Evolutionary conservation across 2,888 invertebrate genomes (phyloP), one percentile per base, ranked within the genome.

Genomic region (Erebia palarica): DNA sequence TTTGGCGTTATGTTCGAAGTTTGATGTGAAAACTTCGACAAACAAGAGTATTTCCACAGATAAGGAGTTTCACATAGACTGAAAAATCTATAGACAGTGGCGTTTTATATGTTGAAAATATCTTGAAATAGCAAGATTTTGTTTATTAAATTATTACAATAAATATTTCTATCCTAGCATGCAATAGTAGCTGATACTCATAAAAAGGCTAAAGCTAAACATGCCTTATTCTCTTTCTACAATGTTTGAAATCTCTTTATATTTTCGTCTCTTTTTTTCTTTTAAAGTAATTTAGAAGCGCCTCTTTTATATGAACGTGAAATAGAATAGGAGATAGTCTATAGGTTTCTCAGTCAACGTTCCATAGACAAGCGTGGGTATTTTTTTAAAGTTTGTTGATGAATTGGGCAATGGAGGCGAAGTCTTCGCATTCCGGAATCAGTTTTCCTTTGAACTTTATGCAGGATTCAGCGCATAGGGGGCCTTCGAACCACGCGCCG

Each of bases 401-500:
- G 88, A 96, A 97, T 9, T 96, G 96, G 13, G 96, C 95, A 81
- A 98, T 97, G 1, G 97, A 96, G 4, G 95, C 95, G 75, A 96
- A 95, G 82, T 97, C 96, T 86, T 97, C 97, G 84, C 97, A 97
- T 79, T 98, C 97, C 0, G 97, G 97, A 70, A 97, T 96, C 74
- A 96, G 94, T 85, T 96, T 97, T 75, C 97, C 97, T 82, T 96
- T 96, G 87, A 95, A 96, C 84, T 96, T 96, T 78, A 97, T 94
- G 85, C 98, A 98, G 76, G 96, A 95, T 80, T 97, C 96, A 0
- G 97, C 97, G 86, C 98, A 98, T 0, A 96, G 94, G 65, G 97
- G 96, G 0, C 97, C 97, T 81, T 97, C 96, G 89, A 98, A 98
- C 92, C 96, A 97, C 0, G 95, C 95, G 0, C 97, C 97, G 77